Percentiles rank a stretch among this genome's conserved stretches.
Conservation (phyloP, 2,113 vertebrate species). For the Pungitius pungitius region DNA sequence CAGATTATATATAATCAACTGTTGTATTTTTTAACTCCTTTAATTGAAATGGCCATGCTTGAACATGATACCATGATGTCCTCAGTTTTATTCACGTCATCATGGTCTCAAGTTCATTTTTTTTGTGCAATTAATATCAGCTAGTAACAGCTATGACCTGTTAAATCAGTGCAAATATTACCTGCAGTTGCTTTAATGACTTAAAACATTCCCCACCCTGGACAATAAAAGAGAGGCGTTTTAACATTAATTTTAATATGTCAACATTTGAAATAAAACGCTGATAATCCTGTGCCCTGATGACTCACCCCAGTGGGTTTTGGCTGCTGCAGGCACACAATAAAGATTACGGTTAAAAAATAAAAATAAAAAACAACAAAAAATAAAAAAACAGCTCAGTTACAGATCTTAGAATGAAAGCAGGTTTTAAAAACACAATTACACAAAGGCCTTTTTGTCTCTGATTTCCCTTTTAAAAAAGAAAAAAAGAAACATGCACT, state of each 20-base stretch:
- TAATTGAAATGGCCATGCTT: not conserved
- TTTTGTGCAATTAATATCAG: no score
- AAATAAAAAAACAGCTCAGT: not conserved
- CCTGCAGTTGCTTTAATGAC: not conserved
- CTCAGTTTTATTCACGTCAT: not conserved
- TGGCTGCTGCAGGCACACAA: slow-evolving; percentile 48
- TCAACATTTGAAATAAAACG: slow-evolving; percentile 45
- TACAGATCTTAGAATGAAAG: slow-evolving; percentile 16
- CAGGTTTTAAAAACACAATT: slow-evolving; percentile 20
- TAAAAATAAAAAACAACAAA: not conserved
- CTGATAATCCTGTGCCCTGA: slow-evolving; percentile 25
- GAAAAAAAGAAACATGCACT: slow-evolving; percentile 56
- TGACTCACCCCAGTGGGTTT: slow-evolving; percentile 17
- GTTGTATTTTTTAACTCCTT: not conserved
- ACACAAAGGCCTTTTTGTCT: slow-evolving; percentile 12
- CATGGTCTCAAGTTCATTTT: not conserved
- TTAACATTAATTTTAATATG: slow-evolving; percentile 52
- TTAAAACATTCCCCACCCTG: not conserved
- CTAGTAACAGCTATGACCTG: no score
- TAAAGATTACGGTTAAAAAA: slow-evolving; percentile 21
- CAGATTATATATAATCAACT: not conserved
- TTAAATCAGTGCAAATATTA: not conserved
- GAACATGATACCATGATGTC: not conserved
- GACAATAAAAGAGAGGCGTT: slow-evolving; percentile 1
- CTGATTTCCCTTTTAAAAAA: not conserved